Percentiles rank a stretch among this genome's conserved stretches.
phyloP scores from a whole-genome alignment of 2,113 vertebrate species.

The Varanus komodoensis region DNA sequence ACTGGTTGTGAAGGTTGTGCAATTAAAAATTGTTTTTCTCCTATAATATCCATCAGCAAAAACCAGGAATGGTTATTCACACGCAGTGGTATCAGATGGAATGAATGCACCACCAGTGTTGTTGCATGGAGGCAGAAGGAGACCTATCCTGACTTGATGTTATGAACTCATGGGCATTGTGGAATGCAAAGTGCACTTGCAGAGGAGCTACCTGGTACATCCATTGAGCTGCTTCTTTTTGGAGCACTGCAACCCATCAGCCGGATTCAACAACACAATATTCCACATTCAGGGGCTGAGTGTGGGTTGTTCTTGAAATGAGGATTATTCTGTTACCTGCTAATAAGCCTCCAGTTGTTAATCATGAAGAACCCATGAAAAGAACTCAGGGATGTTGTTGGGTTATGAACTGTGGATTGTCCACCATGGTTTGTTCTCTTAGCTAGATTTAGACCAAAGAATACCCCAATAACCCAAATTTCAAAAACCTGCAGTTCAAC shows the following conservation, averaged over 20 bases:
- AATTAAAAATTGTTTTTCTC: not conserved
- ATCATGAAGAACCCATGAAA: too few species aligned
- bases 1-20: not conserved
- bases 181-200: not conserved
- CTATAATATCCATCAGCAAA: not conserved
- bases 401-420: too few species aligned
- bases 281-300: too few species aligned
- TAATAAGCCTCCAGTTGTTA: too few species aligned
- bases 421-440: too few species aligned
- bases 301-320: too few species aligned
- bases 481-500: too few species aligned
- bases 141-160: not conserved
- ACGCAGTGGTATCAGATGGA: not conserved
- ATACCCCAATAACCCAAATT: too few species aligned
- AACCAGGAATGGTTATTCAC: not conserved
- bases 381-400: too few species aligned
- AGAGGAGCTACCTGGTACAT: not conserved
- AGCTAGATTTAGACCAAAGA: too few species aligned
- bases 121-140: not conserved
- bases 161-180: not conserved
- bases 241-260: not conserved
- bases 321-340: too few species aligned
- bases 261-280: not conserved
- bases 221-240: not conserved
- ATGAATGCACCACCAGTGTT: not conserved